Evolutionary conservation across 1,140 invertebrate genomes (phyloP), one percentile per base, ranked within the genome.

Genomic region (Trichonephila clavipes): DNA sequence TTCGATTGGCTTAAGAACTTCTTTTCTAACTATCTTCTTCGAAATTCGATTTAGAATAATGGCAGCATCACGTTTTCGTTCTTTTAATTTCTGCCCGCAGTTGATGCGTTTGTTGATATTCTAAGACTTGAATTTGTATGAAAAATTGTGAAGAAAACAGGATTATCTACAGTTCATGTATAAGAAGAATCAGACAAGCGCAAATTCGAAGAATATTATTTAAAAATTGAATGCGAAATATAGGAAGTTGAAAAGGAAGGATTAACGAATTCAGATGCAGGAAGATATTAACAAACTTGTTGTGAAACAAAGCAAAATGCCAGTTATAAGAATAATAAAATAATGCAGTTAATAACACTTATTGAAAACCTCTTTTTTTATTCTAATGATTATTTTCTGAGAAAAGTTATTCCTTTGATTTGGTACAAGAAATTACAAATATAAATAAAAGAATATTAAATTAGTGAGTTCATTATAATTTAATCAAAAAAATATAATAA

Each of bases 401-500:
- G 64, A 66, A 66, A 66, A 66, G 21, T 66, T 66, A 66, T n/a
- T 66, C 64, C 64, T 66, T 66, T 66, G 64, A 66, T n/a, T 24
- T 66, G 21, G n/a, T 66, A 21, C 24, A 66, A n/a, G 7, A 10
- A 66, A 66, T n/a, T 66, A 66, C 5, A 66, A 51, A 51, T 24
- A 66, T n/a, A 66, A n/a, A 66, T 10, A 66, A 8, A 19, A 64
- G 8, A 21, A 64, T 18, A 21, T 21, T 64, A 64, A 64, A 64
- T 64, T 64, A 64, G 19, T n/a, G 8, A n/a, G n/a, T 64, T 1
- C 18, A 8, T 40, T 40, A 40, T 3, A 40, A 2, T 3, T 2
- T 40, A 40, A 40, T 40, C 34, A 40, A 40, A 40, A 40, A 4
- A 40, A 51, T 51, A 51, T 51, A 51, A 51, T 51, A 7, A 51